A percentile compares a stretch with the other conserved stretches of the same genome.
Conservation (phyloP, 1,140 invertebrate genomes). For the Stenopsyche tienmushanensis region DNA sequence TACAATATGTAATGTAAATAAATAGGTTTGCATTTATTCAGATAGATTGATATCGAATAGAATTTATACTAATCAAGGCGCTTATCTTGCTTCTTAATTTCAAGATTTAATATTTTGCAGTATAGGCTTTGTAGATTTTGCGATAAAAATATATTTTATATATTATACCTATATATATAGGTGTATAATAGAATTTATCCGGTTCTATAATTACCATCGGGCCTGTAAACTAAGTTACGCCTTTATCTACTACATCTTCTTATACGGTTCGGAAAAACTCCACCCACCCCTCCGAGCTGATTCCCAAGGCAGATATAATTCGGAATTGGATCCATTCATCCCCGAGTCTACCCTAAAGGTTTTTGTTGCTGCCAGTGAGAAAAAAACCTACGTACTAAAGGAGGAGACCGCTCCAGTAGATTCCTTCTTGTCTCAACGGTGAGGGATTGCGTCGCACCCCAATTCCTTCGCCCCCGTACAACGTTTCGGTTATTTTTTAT, state of each 20-base stretch:
- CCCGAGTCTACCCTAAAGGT: slow-evolving; percentile 35
- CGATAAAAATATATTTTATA: too few relatives aligned
- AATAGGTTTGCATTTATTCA: too few relatives aligned
- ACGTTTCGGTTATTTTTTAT: slow-evolving; percentile 38
- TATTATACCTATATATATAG: too few relatives aligned
- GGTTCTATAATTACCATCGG: slow-evolving; percentile 38
- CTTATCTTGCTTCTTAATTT: too few relatives aligned
- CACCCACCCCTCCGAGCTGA: slow-evolving; percentile 44
- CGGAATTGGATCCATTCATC: slow-evolving; percentile 61
- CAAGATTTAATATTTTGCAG: too few relatives aligned
- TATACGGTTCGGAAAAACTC: slow-evolving; percentile 33
- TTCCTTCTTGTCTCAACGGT: slow-evolving; percentile 14
- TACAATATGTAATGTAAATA: too few relatives aligned
- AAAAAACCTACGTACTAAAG: slow-evolving; percentile 27
- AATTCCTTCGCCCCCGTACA: background rate
- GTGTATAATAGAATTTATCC: slow-evolving; percentile 26
- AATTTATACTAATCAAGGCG: too few relatives aligned
- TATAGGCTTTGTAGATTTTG: too few relatives aligned
- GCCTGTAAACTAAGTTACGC: slow-evolving; percentile 37
- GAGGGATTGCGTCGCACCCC: slow-evolving; percentile 27
- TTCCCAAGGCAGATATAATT: slow-evolving; percentile 60
- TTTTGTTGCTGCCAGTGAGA: slow-evolving; percentile 38
- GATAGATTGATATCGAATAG: too few relatives aligned
- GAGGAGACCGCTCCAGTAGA: slow-evolving; percentile 14
- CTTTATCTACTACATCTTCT: slow-evolving; percentile 40